Evolutionary conservation across 2,113 vertebrate species (phyloP).

Genomic region (Elanus axillaris): DNA sequence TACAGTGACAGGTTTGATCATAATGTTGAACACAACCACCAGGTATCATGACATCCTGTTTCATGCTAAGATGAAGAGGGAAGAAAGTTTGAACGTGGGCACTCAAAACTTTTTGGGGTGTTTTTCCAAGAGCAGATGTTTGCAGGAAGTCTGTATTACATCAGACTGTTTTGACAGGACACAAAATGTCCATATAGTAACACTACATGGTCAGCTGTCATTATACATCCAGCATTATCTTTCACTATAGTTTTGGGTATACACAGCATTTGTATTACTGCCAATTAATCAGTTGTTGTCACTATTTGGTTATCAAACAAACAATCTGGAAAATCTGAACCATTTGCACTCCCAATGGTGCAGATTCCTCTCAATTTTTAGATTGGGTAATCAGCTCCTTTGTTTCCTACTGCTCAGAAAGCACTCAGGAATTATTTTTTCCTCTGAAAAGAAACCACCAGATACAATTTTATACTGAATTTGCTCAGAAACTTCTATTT

Average conservation of each 20-base stretch:
- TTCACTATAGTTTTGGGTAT: not conserved
- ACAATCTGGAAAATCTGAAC: slow-evolving; percentile 41
- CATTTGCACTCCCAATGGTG: not conserved
- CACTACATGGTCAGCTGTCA: not conserved
- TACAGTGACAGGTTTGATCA: not conserved
- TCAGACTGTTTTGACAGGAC: slow-evolving; percentile 29
- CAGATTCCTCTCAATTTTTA: not conserved
- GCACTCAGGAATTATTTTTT: not conserved
- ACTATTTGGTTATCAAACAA: slow-evolving; percentile 49
- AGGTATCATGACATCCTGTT: not conserved
- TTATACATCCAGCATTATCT: not conserved
- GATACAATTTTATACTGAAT: not conserved
- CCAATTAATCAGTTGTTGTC: slow-evolving; percentile 53
- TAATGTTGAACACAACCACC: not conserved
- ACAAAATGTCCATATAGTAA: not conserved
- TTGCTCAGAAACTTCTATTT: not conserved
- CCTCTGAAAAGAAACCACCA: not conserved
- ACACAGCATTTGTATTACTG: slow-evolving; percentile 8
- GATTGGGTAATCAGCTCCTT: not conserved
- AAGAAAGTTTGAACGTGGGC: not conserved
- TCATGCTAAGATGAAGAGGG: not conserved
- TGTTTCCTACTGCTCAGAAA: not conserved
- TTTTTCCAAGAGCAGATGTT: slow-evolving; percentile 12
- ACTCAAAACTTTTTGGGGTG: not conserved
- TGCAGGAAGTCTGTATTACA: not conserved